phyloP scores from a whole-genome alignment of 2,888 invertebrate species.

The Cybosia mesomella region DNA sequence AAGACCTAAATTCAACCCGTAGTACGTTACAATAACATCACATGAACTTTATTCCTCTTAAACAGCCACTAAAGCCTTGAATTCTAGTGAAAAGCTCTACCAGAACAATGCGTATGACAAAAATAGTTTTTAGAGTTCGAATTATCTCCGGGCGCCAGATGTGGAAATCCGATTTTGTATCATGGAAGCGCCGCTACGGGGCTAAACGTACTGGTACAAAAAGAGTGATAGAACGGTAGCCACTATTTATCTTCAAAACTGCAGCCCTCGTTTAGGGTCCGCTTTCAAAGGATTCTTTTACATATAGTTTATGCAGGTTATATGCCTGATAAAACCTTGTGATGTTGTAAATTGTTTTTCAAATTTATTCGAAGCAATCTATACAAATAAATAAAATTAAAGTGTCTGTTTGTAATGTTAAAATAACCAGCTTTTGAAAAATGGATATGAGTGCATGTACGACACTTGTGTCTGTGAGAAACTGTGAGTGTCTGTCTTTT shows the following conservation, averaged over 20 bases:
- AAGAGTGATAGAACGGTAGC: slow-evolving; percentile 7
- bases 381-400: no score
- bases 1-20: not conserved
- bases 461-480: no score
- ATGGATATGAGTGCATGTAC: no score
- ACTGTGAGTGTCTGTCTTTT: no score
- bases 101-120: slow-evolving; percentile 50
- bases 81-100: slow-evolving; percentile 20
- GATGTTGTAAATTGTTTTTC: not conserved
- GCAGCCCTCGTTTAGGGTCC: slow-evolving; percentile 14
- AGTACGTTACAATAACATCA: not conserved
- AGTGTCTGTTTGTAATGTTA: no score
- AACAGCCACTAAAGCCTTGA: slow-evolving; percentile 14
- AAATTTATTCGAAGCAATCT: not conserved
- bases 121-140: slow-evolving; percentile 45
- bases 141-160: slow-evolving; percentile 61
- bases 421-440: no score
- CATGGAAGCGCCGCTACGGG: slow-evolving; percentile 34
- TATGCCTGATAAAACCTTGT: not conserved
- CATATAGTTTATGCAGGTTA: not conserved
- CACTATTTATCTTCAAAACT: slow-evolving; percentile 21
- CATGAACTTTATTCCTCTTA: slow-evolving; percentile 7
- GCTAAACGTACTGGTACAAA: slow-evolving; percentile 27
- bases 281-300: slow-evolving; percentile 1
- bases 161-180: slow-evolving; percentile 60